phyloP scores from a whole-genome alignment of 2,888 invertebrate species.

The Abscondita cerata region DNA sequence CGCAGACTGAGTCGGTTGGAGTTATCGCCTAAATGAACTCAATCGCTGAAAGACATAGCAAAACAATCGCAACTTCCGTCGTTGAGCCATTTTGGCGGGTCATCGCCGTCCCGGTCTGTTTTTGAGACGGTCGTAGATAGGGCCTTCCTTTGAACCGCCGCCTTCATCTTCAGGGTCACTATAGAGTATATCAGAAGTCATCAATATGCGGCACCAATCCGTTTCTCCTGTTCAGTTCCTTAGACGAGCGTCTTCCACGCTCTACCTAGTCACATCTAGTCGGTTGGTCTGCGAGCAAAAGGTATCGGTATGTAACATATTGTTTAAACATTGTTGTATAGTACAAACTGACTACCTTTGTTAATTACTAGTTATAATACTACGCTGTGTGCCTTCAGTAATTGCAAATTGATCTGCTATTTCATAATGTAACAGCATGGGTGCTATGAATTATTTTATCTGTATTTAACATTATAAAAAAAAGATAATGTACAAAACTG shows the following conservation, averaged over 20 bases:
- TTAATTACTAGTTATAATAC: constrained; percentile 61
- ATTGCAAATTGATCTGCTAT: constrained; percentile 70
- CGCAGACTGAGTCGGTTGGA: constrained; percentile 46
- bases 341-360: constrained; percentile 60
- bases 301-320: constrained; percentile 49
- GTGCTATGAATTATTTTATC: constrained; percentile 58
- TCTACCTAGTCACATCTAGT: constrained; percentile 41
- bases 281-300: constrained; percentile 30
- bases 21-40: constrained; percentile 58
- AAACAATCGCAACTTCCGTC: constrained; percentile 63
- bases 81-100: constrained; percentile 21
- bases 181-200: constrained; percentile 37
- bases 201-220: constrained; percentile 34
- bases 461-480: constrained; percentile 51
- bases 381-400: constrained; percentile 84
- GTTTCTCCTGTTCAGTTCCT: constrained; percentile 41
- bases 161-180: constrained; percentile 41
- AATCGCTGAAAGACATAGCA: constrained; percentile 62
- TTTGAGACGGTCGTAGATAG: constrained; percentile 46
- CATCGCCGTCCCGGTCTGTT: constrained; percentile 40
- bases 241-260: constrained; percentile 50
- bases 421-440: constrained; percentile 58
- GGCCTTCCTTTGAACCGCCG: constrained; percentile 49
- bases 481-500: constrained; percentile 47
- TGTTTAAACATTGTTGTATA: constrained; percentile 57